Evolutionary conservation across 2,113 vertebrate species (phyloP), one percentile per base, ranked within the genome.

Genomic region (Manacus vitellinus): DNA sequence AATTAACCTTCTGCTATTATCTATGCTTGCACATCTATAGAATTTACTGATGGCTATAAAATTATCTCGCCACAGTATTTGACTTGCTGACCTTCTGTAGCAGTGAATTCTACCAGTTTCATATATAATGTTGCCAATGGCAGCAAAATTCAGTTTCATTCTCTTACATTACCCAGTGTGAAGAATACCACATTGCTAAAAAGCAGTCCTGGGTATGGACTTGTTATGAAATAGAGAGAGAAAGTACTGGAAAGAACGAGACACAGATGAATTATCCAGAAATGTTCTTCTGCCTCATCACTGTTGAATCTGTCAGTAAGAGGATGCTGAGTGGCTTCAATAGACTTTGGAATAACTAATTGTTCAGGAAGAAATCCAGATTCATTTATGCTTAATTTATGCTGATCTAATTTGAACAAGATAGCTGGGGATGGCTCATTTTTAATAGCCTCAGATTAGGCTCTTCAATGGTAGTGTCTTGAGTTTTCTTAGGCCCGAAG

Each of bases 1-100:
- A 97, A 97, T 97, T 97, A 97, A 97, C 97, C 95, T 97, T 95
- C 68, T 88, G 81, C 72, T 89, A 94, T 95, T 95, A 96, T 94
- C 92, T 94, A 58, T 8, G n/a, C 85, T 96, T 87, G 66, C 89
- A 90, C 82, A 94, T 95, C 95, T 96, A 83, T 85, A 91, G 85
- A 96, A 97, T 95, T 97, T 97, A 97, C 90, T 96, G 94, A 94
- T 90, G 87, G 41, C 78, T 90, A 96, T 97, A 97, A 97, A 97
- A 97, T 97, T 96, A 97, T 94, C 95, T 93, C 0, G 14, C 96
- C 87, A 91, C 52, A 93, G 82, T 94, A 92, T 96, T 96, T 97
- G 94, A 96, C 97, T 97, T 4, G 0, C 61, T 96, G 95, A 96
- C 97, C 93, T 97, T 89, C 75, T 88, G 78, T 1, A 0, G 76